Percentiles rank a stretch among this genome's conserved stretches.
Conservation (phyloP, 2,797 vertebrate species). For the Pangasius sanitwongsei region DNA sequence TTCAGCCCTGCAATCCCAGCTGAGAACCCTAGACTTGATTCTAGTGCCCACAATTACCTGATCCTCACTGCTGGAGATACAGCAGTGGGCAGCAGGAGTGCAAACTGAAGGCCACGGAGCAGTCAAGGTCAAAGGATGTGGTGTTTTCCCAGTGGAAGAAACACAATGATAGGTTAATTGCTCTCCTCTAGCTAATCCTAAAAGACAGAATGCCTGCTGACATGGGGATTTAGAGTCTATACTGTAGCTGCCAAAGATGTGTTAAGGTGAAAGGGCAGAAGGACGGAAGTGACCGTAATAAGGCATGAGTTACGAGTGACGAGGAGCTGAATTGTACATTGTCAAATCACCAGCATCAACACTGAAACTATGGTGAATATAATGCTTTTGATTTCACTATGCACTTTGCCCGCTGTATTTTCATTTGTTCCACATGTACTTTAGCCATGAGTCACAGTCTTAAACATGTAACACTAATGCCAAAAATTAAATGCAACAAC, state of each 20-base stretch:
- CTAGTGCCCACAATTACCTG: slow-evolving; percentile 34
- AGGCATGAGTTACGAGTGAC: background rate
- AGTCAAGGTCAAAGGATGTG: slow-evolving; percentile 37
- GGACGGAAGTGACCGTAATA: background rate
- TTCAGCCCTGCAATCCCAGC: slow-evolving; percentile 30
- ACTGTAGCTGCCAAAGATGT: background rate
- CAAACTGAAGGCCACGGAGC: background rate
- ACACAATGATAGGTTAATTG: slow-evolving; percentile 30
- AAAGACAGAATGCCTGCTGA: slow-evolving; percentile 33
- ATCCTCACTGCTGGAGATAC: slow-evolving; percentile 36
- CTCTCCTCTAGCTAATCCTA: slow-evolving; percentile 36
- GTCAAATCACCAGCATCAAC: background rate
- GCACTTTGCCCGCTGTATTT: background rate
- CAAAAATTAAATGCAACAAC: background rate
- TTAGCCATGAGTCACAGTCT: background rate
- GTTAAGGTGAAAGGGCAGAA: slow-evolving; percentile 15
- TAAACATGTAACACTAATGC: background rate
- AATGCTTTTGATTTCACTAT: background rate
- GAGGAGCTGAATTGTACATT: background rate
- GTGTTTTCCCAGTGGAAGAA: background rate
- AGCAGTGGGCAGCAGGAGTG: background rate
- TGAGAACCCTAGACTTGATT: slow-evolving; percentile 35
- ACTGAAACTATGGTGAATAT: background rate
- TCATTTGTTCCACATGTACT: background rate
- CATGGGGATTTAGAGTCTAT: slow-evolving; percentile 36